Percentiles rank a stretch among this genome's conserved stretches.
Conservation (phyloP, 2,888 invertebrate species). For the Melipona beecheii region DNA sequence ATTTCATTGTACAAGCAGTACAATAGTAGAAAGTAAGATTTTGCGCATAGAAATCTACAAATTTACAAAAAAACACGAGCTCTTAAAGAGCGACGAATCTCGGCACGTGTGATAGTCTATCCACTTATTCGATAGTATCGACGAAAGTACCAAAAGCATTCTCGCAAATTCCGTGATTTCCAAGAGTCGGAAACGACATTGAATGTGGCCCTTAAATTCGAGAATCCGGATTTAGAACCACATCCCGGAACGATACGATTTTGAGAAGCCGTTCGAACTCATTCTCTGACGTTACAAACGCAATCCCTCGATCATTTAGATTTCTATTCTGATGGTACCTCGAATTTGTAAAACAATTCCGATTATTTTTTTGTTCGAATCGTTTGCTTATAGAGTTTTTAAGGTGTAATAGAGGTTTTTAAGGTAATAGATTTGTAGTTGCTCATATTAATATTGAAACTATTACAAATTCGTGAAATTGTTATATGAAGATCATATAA, state of each 20-base stretch:
- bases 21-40: not conserved
- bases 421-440: not conserved
- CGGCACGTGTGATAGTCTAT: not conserved
- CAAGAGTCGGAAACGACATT: not conserved
- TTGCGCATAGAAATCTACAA: not conserved
- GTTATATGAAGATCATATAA: too few species aligned
- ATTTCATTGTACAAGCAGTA: not conserved
- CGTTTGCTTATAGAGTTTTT: not conserved
- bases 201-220: slow-evolving; percentile 18
- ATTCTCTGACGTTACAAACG: not conserved
- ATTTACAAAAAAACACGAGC: not conserved
- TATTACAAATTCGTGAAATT: too few species aligned
- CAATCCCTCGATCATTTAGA: not conserved
- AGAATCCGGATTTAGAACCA: slow-evolving; percentile 27
- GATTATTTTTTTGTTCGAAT: not conserved
- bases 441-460: too few species aligned
- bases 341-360: not conserved
- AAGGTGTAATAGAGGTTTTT: not conserved
- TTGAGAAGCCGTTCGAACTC: not conserved
- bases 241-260: slow-evolving; percentile 18
- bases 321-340: not conserved
- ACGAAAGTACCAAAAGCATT: not conserved
- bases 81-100: not conserved
- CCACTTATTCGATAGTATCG: not conserved
- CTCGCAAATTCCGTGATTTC: slow-evolving; percentile 1